phyloP scores from a whole-genome alignment of 2,797 vertebrate species.

The Leucoraja ocellata region DNA sequence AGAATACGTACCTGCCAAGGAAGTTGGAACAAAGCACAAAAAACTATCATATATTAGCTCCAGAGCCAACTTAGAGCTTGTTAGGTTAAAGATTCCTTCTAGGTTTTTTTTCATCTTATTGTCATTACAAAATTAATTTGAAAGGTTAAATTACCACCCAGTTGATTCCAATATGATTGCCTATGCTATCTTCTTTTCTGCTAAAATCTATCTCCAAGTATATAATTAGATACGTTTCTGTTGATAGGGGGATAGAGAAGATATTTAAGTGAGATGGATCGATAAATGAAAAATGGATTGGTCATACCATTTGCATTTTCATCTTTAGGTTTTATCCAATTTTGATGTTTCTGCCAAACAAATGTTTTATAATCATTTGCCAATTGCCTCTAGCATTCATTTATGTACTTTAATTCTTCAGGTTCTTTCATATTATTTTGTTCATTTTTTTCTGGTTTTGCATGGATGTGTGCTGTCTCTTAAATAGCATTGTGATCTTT shows the following conservation, averaged over 20 bases:
- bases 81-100: background rate
- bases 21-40: no score
- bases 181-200: background rate
- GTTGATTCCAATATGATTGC: background rate
- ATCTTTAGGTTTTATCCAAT: background rate
- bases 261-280: no score
- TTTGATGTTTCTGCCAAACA: background rate
- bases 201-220: background rate
- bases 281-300: no score
- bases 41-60: background rate
- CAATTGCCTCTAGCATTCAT: background rate
- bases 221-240: background rate
- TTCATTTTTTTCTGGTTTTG: background rate
- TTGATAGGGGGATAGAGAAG: no score
- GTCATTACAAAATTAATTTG: background rate
- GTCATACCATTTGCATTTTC: background rate
- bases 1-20: background rate
- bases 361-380: background rate
- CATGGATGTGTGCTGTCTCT: background rate
- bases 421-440: background rate
- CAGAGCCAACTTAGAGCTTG: background rate
- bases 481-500: background rate
- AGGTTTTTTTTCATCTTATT: background rate
- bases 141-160: background rate
- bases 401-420: background rate